Evolutionary conservation across 2,888 invertebrate genomes (phyloP), one percentile per base, ranked within the genome.

Genomic region (Amiota mariae): DNA sequence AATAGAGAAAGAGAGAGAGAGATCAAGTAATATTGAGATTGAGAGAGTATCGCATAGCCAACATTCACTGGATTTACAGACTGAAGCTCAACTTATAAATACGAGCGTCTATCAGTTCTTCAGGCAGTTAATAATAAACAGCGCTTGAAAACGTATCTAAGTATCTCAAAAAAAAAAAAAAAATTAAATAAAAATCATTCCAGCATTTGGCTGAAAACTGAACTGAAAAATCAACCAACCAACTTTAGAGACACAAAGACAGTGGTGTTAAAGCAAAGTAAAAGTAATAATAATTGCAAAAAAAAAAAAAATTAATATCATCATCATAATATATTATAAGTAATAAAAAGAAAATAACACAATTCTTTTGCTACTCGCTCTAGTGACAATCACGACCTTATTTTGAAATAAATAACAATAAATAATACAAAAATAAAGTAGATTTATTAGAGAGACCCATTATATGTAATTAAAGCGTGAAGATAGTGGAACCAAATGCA

Each of bases 31-130:
- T n/a, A 10, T 54, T 15, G 15, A 2, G 6, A 8, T 13, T 54
- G 57, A 18, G 57, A 15, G 54, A 12, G 12, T n/a, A 51, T 12
- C 54, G 36, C 9, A 46, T 64, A 61, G 18, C 46, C 63, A 63
- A 63, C 48, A 56, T 20, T 66, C 51, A 72, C 56, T 20, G 68
- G 47, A 36, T 67, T 68, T 46, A 74, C 73, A 15, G 12, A 15
- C 20, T 20, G 49, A 51, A 67, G 54, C 70, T 68, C 79, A 85
- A 81, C 82, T 86, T 85, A 87, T 87, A 87, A 88, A 88, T 86
- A 87, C 76, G 80, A 78, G 82, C 78, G 72, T 61, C 48, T 51
- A 79, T 76, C 73, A 77, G 76, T 80, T 80, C 47, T 48, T 20
- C 77, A 71, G 57, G 79, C 77, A 79, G 87, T 87, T 85, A 83